Base-by-base conservation (phyloP, 2,888 invertebrate genomes). In the Epicampocera succincta region DNA sequence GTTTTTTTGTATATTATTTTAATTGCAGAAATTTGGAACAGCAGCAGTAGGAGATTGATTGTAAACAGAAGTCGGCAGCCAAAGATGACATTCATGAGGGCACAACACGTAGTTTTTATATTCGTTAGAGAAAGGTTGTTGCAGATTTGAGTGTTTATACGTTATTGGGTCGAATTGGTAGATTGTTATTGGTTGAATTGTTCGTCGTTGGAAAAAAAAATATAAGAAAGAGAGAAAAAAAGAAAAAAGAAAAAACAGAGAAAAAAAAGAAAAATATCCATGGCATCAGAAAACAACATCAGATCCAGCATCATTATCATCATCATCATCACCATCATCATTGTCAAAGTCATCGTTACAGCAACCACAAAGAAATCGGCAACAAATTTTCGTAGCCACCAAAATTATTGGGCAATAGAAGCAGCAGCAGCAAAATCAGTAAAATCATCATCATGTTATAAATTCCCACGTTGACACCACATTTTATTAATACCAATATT, bases 391-490 rank as follows among this genome's bases (percentile, higher is more conserved):
- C 21, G 75, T 42, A 46, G 66, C 69, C 19, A 58, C 69, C 19
- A 69, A 38, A 19, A 65, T 60, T 29, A 46, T 66, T 71, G 21
- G 33, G 66, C n/a, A 52, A 44, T 48, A 73, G 19, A 54, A 78
- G 12, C 40, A 52, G 60, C 66, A 48, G 46, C 54, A 38, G 40
- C 15, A 12, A 54, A 44, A 68, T 17, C 38, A 68, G 44, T 40
- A 29, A 66, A n/a, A 56, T 66, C 52, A 44, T 21, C 33, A 69
- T 19, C n/a, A n/a, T 15, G 46, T 29, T 5, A 29, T 56, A 44
- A 58, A 40, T 73, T 89, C 87, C 89, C 86, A 83, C 88, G 90
- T 86, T 86, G 90, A 89, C 89, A 89, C 89, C 88, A 87, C 83
- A 84, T 84, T 69, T 74, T 68, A 56, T 58, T 42, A 63, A 71